Percentiles rank a stretch among this genome's conserved stretches.
These are phyloP conservation scores for Murina feae DNA, from an alignment of 2,113 vertebrate species.

Conservation along the genomic window DNA sequence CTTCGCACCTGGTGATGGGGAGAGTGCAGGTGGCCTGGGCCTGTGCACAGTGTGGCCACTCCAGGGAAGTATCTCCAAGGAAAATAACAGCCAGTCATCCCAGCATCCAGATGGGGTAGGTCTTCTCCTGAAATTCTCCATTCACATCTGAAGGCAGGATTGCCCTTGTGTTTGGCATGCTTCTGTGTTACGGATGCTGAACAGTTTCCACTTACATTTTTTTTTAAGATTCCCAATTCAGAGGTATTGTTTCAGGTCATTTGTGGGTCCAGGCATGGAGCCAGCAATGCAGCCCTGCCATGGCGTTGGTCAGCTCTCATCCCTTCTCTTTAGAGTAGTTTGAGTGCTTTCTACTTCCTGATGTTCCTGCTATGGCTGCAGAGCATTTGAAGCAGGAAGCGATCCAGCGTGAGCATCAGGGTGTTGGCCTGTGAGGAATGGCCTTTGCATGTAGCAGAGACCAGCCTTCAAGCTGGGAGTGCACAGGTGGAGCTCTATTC, in stretches of 20 bases:
- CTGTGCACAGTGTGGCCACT: background rate
- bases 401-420: background rate
- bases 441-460: background rate
- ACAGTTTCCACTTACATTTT: background rate
- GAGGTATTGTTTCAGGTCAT: background rate
- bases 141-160: too few species aligned
- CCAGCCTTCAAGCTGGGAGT: too few species aligned
- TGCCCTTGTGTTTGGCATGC: background rate
- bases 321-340: too few species aligned
- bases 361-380: background rate
- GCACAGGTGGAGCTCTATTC: too few species aligned
- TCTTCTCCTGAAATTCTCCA: background rate
- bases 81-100: background rate
- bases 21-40: background rate
- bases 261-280: background rate
- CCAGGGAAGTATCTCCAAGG: background rate
- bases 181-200: background rate
- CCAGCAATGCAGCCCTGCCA: background rate
- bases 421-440: background rate
- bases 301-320: background rate
- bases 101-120: background rate
- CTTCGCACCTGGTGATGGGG: background rate
- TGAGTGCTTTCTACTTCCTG: background rate
- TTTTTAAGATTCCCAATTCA: background rate
- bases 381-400: background rate